Base-by-base conservation (phyloP, 2,113 vertebrate genomes). In the Speoplatyrhinus poulsoni region DNA sequence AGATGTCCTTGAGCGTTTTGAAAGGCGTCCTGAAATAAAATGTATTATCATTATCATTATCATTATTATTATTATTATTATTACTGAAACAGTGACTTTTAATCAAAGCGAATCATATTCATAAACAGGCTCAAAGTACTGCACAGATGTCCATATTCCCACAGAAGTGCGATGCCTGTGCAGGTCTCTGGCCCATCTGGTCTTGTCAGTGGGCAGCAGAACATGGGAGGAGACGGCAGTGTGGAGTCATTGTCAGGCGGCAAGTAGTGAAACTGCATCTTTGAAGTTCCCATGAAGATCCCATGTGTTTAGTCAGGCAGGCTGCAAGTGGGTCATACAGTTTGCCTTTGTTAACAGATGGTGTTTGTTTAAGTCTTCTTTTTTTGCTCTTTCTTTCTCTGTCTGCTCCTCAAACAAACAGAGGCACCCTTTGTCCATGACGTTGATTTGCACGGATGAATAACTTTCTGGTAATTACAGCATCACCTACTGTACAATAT, bases 281-380 rank as follows among this genome's bases (percentile, higher is more conserved):
- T 80, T 88, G 77, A 89, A 85, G 82, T 79, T 69, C 58, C 72
- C 56, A 56, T 19, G 10, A 19, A 56, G 54, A 13, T 6, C 53
- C 47, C 54, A 65, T 70, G 69, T 68, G 48, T 13, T 46, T 60
- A 76, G 69, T 56, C 82, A 86, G 75, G 73, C 64, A 61, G 4
- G 63, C 63, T 86, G 70, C 70, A 88, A 90, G 80, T 87, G 88
- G 88, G 89, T 89, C 87, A 86, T 52, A 75, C 62, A 72, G 79
- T 82, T 86, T 72, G 77, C 60, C 85, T 90, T 83, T 87, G 88
- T 83, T 85, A 86, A 81, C 79, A 87, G 83, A 89, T 80, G 83
- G 82, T 77, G 71, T 84, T 79, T 82, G 72, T 71, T 79, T 85
- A 32, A 11, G 15, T 46, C 5, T 55, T 36, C 10, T n/a, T 26